A percentile compares a stretch with the other conserved stretches of the same genome.
Evolutionary conservation across 37 sponge, comb jelly and placozoan genomes (phyloP).

Genomic region (Crambe crambe): DNA sequence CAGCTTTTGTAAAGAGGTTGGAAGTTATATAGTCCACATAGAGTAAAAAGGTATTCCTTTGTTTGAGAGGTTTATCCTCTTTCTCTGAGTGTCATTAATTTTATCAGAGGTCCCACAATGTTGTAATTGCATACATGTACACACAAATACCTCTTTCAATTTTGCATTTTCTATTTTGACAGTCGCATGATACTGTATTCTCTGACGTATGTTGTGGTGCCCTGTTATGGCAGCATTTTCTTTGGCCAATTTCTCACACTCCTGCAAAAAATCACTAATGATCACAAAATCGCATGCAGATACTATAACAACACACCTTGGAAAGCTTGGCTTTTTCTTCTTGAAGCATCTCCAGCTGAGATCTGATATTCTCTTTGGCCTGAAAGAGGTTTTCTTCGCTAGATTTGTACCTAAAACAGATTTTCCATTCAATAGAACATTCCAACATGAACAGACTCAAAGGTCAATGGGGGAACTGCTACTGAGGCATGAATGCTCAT

Average conservation of each 20-base stretch:
- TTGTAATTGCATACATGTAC: no score
- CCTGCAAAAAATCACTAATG: constrained; percentile 17
- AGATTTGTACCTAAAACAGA: constrained; percentile 31
- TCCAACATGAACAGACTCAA: no score
- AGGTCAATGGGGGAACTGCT: no score
- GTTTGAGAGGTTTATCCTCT: background rate
- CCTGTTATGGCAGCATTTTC: constrained; percentile 76
- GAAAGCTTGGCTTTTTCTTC: constrained; percentile 75
- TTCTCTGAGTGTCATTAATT: background rate
- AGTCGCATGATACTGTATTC: constrained; percentile 78
- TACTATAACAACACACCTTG: constrained; percentile 64
- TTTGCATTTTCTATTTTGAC: constrained; percentile 76
- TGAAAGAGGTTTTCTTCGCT: constrained; percentile 61
- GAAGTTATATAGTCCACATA: no score
- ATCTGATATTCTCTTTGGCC: constrained; percentile 68
- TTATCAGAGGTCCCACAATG: no score
- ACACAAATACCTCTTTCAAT: constrained; percentile 65
- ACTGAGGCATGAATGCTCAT: no score
- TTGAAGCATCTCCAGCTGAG: constrained; percentile 50
- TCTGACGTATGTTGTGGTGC: constrained; percentile 78
- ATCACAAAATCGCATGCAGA: background rate
- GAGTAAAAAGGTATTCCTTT: constrained; percentile 1
- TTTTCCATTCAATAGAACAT: background rate
- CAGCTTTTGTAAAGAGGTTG: no score
- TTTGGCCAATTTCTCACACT: constrained; percentile 56